A percentile compares a stretch with the other conserved stretches of the same genome.
These are phyloP conservation scores for Hoplodrina ambigua DNA, from an alignment of 2,888 invertebrate genomes.

Conservation along the genomic window DNA sequence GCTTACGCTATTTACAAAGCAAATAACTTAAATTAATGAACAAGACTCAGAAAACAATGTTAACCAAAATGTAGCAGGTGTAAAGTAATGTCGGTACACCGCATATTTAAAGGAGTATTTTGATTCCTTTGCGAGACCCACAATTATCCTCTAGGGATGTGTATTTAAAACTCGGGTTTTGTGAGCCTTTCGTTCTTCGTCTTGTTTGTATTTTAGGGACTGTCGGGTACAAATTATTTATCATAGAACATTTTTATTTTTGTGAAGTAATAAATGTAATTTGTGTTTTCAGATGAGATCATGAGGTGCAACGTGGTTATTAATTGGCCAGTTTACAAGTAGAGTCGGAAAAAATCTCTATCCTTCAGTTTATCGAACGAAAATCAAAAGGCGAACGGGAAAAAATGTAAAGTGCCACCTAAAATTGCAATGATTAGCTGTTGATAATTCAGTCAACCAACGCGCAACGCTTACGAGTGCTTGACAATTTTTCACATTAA, in stretches of 20 bases:
- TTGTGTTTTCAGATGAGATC: not conserved
- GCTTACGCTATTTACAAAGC: conserved; percentile 37
- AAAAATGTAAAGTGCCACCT: no score
- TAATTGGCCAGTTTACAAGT: not conserved
- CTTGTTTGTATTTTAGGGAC: conserved; percentile 37
- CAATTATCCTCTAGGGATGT: conserved; percentile 53
- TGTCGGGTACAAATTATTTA: conserved; percentile 26
- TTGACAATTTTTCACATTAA: no score
- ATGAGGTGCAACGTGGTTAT: not conserved
- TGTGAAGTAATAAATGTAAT: not conserved
- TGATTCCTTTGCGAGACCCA: conserved; percentile 59
- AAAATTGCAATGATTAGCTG: no score
- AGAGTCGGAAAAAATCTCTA: no score
- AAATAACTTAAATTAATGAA: conserved; percentile 62
- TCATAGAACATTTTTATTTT: not conserved
- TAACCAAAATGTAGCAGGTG: conserved; percentile 50
- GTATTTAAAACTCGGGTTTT: conserved; percentile 59
- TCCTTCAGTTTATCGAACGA: no score
- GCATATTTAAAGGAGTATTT: conserved; percentile 54
- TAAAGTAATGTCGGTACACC: conserved; percentile 56
- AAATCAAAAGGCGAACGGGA: no score
- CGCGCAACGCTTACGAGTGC: no score
- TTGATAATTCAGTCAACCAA: no score
- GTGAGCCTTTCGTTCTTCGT: conserved; percentile 33
- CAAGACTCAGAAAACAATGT: conserved; percentile 54